Conservation (phyloP, 2,888 invertebrate species). For the Drosophila emarginata region DNA sequence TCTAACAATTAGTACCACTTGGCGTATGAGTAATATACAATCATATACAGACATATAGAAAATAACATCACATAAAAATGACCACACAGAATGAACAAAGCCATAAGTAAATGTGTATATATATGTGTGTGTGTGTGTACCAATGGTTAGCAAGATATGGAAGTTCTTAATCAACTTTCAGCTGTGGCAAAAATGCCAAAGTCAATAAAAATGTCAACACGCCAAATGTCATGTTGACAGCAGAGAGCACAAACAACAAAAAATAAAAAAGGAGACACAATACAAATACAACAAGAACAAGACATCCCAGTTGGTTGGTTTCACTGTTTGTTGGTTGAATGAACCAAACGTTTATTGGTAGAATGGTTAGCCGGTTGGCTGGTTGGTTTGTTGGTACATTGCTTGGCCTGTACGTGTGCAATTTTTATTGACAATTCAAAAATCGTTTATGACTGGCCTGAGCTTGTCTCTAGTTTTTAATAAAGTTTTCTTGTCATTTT, state of each 20-base stretch:
- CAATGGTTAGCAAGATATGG: background rate
- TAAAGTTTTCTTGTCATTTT: constrained; percentile 46
- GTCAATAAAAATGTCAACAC: constrained; percentile 78
- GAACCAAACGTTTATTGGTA: background rate
- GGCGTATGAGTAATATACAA: constrained; percentile 68
- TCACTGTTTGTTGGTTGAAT: background rate
- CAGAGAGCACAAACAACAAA: constrained; percentile 42
- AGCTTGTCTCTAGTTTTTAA: constrained; percentile 53
- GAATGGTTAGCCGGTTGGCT: constrained; percentile 12
- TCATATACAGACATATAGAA: constrained; percentile 24
- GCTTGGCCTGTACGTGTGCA: constrained; percentile 33
- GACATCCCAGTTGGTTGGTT: constrained; percentile 22
- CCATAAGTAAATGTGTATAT: no score
- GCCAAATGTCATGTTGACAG: constrained; percentile 78
- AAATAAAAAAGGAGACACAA: constrained; percentile 18
- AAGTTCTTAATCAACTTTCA: constrained; percentile 47
- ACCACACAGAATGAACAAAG: constrained; percentile 52
- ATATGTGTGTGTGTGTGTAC: background rate
- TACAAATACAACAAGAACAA: constrained; percentile 2
- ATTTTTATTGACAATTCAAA: constrained; percentile 78
- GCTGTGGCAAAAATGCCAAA: constrained; percentile 59
- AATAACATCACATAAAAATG: constrained; percentile 17
- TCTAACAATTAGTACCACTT: constrained; percentile 61
- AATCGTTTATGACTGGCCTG: constrained; percentile 77
- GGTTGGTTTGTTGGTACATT: constrained; percentile 18